phyloP scores from a whole-genome alignment of 2,888 invertebrate species.

The Aporophyla nigra region DNA sequence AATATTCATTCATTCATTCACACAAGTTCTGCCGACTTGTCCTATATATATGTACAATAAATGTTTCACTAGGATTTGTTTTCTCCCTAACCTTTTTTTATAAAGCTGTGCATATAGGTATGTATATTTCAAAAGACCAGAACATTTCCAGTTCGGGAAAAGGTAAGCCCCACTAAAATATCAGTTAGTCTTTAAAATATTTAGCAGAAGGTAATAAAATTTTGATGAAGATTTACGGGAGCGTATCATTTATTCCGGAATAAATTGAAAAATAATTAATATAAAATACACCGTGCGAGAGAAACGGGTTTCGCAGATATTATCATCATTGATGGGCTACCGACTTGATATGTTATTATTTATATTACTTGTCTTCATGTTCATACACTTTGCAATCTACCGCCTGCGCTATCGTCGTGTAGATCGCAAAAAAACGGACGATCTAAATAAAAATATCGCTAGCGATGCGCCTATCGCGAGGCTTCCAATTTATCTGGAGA shows the following conservation, averaged over 20 bases:
- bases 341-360: conserved; percentile 54
- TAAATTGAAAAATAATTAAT: conserved; percentile 41
- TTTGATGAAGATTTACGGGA: conserved; percentile 12
- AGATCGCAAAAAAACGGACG: conserved; percentile 29
- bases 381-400: conserved; percentile 46
- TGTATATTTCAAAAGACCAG: background rate
- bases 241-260: conserved; percentile 23
- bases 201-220: conserved; percentile 24
- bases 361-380: conserved; percentile 54
- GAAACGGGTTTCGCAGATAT: conserved; percentile 49
- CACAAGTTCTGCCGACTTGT: no score
- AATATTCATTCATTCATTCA: no score
- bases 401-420: conserved; percentile 17
- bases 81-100: background rate
- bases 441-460: conserved; percentile 54
- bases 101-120: background rate
- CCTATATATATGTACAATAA: no score
- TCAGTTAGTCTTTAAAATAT: conserved; percentile 1
- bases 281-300: conserved; percentile 22
- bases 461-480: conserved; percentile 27
- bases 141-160: background rate
- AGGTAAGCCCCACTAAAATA: conserved; percentile 4
- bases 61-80: background rate
- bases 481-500: conserved; percentile 39
- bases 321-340: conserved; percentile 44